Evolutionary conservation across 2,113 vertebrate species (phyloP).

Genomic region (Alexandromys fortis): DNA sequence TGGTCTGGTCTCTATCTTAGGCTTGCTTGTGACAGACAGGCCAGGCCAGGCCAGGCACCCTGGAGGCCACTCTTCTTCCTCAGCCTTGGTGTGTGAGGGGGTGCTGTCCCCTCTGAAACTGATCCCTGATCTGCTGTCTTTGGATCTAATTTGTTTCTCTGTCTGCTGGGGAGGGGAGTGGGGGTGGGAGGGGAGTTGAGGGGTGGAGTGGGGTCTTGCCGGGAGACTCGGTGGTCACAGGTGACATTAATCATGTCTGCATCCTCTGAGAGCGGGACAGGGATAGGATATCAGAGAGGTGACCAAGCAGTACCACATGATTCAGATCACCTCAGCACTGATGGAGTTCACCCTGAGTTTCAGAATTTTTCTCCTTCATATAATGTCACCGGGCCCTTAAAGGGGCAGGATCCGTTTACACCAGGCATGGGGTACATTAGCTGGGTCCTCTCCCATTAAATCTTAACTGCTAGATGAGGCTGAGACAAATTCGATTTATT

Average conservation of each 20-base stretch:
- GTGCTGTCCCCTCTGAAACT: conserved; percentile 90
- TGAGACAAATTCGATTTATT: conserved; percentile 89
- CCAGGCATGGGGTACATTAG: conserved; percentile 82
- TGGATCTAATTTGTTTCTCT: conserved; percentile 91
- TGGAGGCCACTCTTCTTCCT: conserved; percentile 64
- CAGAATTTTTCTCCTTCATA: conserved; percentile 88
- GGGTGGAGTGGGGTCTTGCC: conserved; percentile 81
- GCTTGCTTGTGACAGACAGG: conserved; percentile 61
- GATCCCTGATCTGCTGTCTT: conserved; percentile 92
- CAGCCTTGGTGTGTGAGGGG: conserved; percentile 64
- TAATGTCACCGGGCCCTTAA: conserved; percentile 86
- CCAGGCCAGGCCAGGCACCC: conserved; percentile 50
- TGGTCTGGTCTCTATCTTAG: conserved; percentile 69
- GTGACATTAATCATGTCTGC: conserved; percentile 88
- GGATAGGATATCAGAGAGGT: conserved; percentile 91
- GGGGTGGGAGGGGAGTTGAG: not conserved
- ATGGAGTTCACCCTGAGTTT: conserved; percentile 90
- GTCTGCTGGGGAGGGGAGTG: conserved; percentile 81
- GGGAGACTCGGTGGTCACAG: conserved; percentile 83
- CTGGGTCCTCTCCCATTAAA: conserved; percentile 86
- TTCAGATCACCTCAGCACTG: conserved; percentile 90
- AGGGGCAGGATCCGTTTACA: conserved; percentile 86
- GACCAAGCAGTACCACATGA: conserved; percentile 89
- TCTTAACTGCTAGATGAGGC: conserved; percentile 84
- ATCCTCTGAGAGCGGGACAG: conserved; percentile 77